Evolutionary conservation across 2,888 invertebrate genomes (phyloP), one percentile per base, ranked within the genome.

Genomic region (Eupeodes luniger): DNA sequence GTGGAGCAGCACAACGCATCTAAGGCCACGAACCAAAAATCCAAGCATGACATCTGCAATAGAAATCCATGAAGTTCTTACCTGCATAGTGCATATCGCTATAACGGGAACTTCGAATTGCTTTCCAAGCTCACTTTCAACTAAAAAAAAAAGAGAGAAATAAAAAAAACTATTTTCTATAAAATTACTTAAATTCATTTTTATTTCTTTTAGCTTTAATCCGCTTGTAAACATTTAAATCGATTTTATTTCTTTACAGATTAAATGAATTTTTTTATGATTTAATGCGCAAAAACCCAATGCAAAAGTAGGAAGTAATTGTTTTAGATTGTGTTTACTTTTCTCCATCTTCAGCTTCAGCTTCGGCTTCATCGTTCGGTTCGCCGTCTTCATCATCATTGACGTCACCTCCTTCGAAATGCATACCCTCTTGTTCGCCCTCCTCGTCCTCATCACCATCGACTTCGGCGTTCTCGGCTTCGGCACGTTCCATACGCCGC

Each of bases 381-480:
- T 59, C 69, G 14, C 74, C 78, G 7, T 88, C 84, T 10, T 72
- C 80, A 6, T 72, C 79, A n/a, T 80, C 82, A 62, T 84, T 36
- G 11, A 59, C 80, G 11, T 83, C 85, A 27, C 78, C 88, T 5
- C 75, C 88, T 90, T 94, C 94, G 76, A 94, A 94, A 88, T 94
- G 93, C 91, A 93, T 94, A 78, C 93, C 94, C 61, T 93, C 94
- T 76, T 94, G 95, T 74, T 94, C 95, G 66, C 95, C 95, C 77
- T 96, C 96, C 78, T 96, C 96, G 89, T 97, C 97, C 91, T 97
- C 97, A 12, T 97, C 97, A 90, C 97, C 97, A 92, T 98, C 98
- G 12, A 98, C 97, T 94, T 99, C 99, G 0, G 97, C 96, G 94
- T 99, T 99, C 94, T 98, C 98, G 66, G 97, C 96, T 93, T 99